Evolutionary conservation across 2,797 vertebrate species (phyloP), one percentile per base, ranked within the genome.

Genomic region (Podarcis lilfordi): DNA sequence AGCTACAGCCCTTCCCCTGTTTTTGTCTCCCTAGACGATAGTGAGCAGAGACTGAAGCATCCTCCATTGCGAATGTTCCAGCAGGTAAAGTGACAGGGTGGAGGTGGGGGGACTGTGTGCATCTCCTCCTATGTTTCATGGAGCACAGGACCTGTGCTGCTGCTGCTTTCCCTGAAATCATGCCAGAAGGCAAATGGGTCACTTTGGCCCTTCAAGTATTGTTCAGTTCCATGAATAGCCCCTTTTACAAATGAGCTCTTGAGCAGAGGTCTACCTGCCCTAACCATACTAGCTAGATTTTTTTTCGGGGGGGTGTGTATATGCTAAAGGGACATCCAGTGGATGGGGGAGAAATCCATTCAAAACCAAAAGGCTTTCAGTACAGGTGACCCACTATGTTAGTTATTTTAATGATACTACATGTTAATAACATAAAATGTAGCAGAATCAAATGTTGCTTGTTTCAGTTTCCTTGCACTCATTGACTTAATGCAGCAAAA

Each of bases 61-160:
- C 94, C 86, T 78, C 6, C 94, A 93, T 96, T 88, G 76, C 79
- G 94, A 93, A 88, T 78, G 80, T 92, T 93, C 85, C 96, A 95
- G 81, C 97, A 97, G 96, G 98, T 98, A 96, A 90, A 79, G 8
- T 43, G 19, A 35, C 13, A 37, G 35, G 35, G 23, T 88, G 75
- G 40, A 59, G 9, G 3, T 10, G 21, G 37, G 32, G 35, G 8
- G 19, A 43, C n/a, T 35, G 8, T 59, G 50, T 25, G 27, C 45
- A 85, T 5, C 27, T 85, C 29, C 76, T 84, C 29, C 19, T 29
- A 8, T 78, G 37, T 19, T 72, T 40, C 1, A 25, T 29, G 15
- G n/a, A 35, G 23, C 6, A 29, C 9, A 64, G 29, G 21, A 8
- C 23, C 59, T 61, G 40, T 82, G 25, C 11, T 27, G 61, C 21